Base-by-base conservation (phyloP, 2,797 vertebrate genomes). In the Macropodus opercularis region DNA sequence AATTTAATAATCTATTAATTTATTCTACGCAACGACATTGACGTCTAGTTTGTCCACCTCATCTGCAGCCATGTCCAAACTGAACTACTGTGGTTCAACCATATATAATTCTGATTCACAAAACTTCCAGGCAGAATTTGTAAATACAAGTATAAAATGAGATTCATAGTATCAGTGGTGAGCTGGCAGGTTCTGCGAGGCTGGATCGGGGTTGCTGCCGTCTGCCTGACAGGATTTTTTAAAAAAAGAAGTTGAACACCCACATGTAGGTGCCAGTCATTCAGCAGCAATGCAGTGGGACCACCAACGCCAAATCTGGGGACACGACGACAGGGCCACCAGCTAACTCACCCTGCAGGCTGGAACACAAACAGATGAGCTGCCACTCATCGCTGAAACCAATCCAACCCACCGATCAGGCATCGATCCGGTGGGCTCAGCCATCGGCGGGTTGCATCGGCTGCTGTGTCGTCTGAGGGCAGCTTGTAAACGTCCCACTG, bases 291-390 rank as follows among this genome's bases (percentile, higher is more conserved):
- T 8, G 11, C 44, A 21, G 31, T 52, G 41, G 11, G 31, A 76
- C 9, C 34, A 10, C 34, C 32, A 3, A 53, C 14, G 17, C 3
- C 36, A 11, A 34, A 26, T 18, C 27, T 35, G 13, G 26, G 34
- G 14, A 27, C 44, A 2, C 31, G n/a, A 11, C 53, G 36, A 44
- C 57, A 9, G 1, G 55, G 34, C 61, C 62, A 54, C 69, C 61
- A 67, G 52, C 19, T 19, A 51, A 61, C n/a, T n/a, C n/a, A n/a
- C n/a, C n/a, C n/a, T n/a, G n/a, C n/a, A n/a, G n/a, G n/a, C n/a
- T n/a, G n/a, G n/a, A n/a, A n/a, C n/a, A n/a, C n/a, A n/a, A 85
- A 88, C 79, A 90, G 82, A 89, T 77, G 83, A 86, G 64, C 76
- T 86, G 71, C 61, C 84, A 78, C 41, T 64, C 9, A 31, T 50